Evolutionary conservation across 2,888 invertebrate species (phyloP).

Genomic region (Erannis defoliaria): DNA sequence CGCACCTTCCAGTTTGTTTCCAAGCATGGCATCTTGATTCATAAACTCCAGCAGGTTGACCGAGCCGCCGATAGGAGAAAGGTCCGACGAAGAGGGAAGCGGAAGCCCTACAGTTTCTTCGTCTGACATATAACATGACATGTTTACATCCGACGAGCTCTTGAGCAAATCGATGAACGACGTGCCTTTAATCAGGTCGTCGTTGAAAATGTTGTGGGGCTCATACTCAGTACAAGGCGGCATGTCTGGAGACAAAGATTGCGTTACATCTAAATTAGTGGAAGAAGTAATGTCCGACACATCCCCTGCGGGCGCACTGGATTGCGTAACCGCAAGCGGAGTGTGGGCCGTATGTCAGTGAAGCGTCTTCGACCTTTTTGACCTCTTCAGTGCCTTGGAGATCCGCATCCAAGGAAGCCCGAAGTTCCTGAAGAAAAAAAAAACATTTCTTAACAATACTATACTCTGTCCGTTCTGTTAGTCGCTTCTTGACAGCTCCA

Average conservation of each 20-base stretch:
- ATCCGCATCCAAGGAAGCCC: slow-evolving; percentile 75
- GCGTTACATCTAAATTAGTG: slow-evolving; percentile 18
- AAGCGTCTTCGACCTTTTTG: slow-evolving; percentile 75
- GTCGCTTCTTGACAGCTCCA: too few species aligned
- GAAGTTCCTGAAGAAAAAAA: slow-evolving; percentile 68
- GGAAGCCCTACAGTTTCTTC: slow-evolving; percentile 13
- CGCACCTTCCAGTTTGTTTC: background rate
- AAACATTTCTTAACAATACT: slow-evolving; percentile 3
- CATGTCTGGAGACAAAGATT: slow-evolving; percentile 17
- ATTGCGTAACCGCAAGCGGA: slow-evolving; percentile 29
- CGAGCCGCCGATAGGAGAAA: slow-evolving; percentile 10
- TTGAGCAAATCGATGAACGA: slow-evolving; percentile 17
- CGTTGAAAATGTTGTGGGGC: slow-evolving; percentile 4
- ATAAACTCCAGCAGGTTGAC: slow-evolving; percentile 19
- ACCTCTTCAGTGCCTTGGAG: slow-evolving; percentile 73
- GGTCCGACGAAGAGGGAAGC: slow-evolving; percentile 2
- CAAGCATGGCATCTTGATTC: slow-evolving; percentile 17
- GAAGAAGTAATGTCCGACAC: slow-evolving; percentile 33
- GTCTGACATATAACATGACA: slow-evolving; percentile 20
- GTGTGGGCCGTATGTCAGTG: slow-evolving; percentile 56
- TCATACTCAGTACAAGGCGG: slow-evolving; percentile 15
- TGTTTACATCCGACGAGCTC: slow-evolving; percentile 10
- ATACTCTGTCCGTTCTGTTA: too few species aligned
- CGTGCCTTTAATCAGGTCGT: slow-evolving; percentile 16
- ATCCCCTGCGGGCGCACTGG: slow-evolving; percentile 33